These are phyloP conservation scores for Chymomyza procnemis DNA, from an alignment of 2,888 invertebrate genomes.

Conservation along the genomic window DNA sequence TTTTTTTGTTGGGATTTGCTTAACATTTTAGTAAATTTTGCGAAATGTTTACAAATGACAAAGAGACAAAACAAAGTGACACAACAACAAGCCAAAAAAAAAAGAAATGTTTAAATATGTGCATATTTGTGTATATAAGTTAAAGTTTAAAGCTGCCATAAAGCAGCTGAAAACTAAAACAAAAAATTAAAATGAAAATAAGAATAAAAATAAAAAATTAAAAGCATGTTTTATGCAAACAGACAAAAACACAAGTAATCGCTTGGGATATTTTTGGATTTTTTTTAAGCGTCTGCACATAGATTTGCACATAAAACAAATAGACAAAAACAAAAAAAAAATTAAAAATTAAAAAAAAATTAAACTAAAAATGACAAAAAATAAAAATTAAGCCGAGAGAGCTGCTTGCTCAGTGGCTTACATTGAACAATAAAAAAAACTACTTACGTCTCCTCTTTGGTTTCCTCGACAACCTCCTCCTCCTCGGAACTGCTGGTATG, in stretches of 20 bases:
- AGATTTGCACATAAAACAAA: constrained; percentile 19
- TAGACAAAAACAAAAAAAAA: constrained; percentile 23
- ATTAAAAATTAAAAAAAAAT: constrained; percentile 18
- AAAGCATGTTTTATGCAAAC: constrained; percentile 34
- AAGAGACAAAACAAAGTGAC: neutral
- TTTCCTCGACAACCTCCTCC: constrained; percentile 79
- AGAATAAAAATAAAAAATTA: no score
- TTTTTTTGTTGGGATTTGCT: constrained; percentile 7
- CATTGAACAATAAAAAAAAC: no score
- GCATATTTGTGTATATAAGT: neutral
- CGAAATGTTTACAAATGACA: neutral
- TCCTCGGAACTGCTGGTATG: constrained; percentile 77
- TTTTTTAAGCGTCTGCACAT: constrained; percentile 40
- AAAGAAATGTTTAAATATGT: constrained; percentile 21
- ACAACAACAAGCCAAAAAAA: neutral
- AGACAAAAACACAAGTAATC: constrained; percentile 51
- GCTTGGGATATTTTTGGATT: constrained; percentile 12
- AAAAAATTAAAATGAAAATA: no score
- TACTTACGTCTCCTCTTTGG: constrained; percentile 78
- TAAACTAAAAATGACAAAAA: constrained; percentile 30
- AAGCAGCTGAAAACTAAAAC: constrained; percentile 20
- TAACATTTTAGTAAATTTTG: neutral
- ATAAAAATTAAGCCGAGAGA: constrained; percentile 24
- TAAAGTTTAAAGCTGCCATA: constrained; percentile 27
- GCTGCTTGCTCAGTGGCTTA: constrained; percentile 30